These are phyloP conservation scores for Limosa lapponica DNA, from an alignment of 2,797 vertebrate genomes.

Conservation along the genomic window DNA sequence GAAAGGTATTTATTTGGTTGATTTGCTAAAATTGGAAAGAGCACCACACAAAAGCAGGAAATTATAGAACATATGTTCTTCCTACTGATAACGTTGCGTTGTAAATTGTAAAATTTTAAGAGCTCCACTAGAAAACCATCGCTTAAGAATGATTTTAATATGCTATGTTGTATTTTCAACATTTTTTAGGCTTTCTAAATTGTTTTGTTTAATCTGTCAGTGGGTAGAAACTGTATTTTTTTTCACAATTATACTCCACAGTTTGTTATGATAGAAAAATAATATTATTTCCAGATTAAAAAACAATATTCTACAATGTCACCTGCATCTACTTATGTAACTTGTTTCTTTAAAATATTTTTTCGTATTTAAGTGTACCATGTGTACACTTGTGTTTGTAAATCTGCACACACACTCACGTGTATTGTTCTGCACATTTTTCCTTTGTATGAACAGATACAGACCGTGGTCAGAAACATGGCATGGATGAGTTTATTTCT, in stretches of 20 bases:
- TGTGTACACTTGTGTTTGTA: background rate
- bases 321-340: background rate
- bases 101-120: background rate
- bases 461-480: constrained; percentile 91
- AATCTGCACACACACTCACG: background rate
- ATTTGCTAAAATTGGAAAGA: constrained; percentile 4
- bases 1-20: background rate
- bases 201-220: background rate
- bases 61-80: background rate
- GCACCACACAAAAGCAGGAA: background rate
- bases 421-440: background rate
- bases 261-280: background rate
- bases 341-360: background rate
- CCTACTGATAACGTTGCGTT: background rate
- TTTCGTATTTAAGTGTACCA: no score
- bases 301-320: background rate
- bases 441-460: constrained; percentile 78
- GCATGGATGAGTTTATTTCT: constrained; percentile 94
- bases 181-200: background rate
- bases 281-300: background rate
- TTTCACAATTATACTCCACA: background rate
- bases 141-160: background rate
- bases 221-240: background rate
- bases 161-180: background rate
- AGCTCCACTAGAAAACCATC: background rate